Percentiles rank a stretch among this genome's conserved stretches.
phyloP scores from a whole-genome alignment of 2,113 vertebrate genomes.

The Paradisaea rubra region DNA sequence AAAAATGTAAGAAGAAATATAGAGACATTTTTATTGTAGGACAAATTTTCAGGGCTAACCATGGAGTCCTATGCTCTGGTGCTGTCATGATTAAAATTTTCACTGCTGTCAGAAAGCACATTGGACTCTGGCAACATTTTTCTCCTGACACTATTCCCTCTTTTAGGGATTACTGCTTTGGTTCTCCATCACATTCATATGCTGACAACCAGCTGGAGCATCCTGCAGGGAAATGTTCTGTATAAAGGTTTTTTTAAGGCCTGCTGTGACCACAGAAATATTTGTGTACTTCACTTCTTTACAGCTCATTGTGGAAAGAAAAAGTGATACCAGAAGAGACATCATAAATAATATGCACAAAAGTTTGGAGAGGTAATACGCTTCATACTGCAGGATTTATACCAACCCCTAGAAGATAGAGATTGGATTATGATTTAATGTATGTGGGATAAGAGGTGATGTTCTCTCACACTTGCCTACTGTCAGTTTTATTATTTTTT shows the following conservation, averaged over 20 bases:
- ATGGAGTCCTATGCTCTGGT: not conserved
- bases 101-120: not conserved
- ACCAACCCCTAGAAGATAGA: not conserved
- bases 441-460: not conserved
- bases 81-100: not conserved
- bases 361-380: not conserved
- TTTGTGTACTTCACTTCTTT: not conserved
- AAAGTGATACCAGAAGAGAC: not conserved
- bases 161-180: not conserved
- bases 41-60: not conserved
- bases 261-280: not conserved
- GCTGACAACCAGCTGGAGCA: not conserved
- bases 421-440: not conserved
- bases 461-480: not conserved
- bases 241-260: not conserved
- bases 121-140: not conserved
- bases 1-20: slow-evolving; percentile 27
- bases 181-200: not conserved
- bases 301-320: not conserved
- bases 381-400: not conserved
- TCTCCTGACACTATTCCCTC: not conserved
- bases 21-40: not conserved
- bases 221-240: not conserved
- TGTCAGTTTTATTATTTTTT: not conserved
- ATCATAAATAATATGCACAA: not conserved